Evolutionary conservation across 2,113 vertebrate genomes (phyloP).

Genomic region (Triplophysa dalaica): DNA sequence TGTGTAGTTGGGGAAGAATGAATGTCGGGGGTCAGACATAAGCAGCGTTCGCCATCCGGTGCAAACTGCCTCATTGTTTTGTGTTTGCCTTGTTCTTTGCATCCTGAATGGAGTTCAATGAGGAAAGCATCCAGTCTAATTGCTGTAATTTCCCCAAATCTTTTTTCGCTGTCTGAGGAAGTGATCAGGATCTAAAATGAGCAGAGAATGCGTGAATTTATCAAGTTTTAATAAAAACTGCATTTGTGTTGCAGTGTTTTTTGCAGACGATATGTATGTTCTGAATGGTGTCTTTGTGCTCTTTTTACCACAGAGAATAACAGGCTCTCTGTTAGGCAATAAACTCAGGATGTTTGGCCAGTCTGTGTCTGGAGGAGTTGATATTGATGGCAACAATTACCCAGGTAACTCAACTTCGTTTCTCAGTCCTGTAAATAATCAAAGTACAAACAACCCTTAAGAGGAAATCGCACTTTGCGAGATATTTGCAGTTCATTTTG

Average conservation of each 20-base stretch:
- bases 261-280: neutral
- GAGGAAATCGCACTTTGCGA: neutral
- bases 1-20: neutral
- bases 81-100: neutral
- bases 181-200: neutral
- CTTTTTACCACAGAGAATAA: constrained; percentile 75
- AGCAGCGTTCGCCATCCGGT: constrained; percentile 35
- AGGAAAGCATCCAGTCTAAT: constrained; percentile 5
- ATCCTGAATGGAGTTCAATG: neutral
- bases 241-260: neutral
- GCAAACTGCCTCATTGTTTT: constrained; percentile 26
- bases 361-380: constrained; percentile 81
- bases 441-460: neutral
- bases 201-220: neutral
- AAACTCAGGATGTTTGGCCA: constrained; percentile 84
- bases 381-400: constrained; percentile 85
- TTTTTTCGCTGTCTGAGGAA: neutral
- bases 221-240: neutral
- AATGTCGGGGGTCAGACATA: constrained; percentile 25
- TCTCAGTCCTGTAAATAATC: neutral
- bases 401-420: constrained; percentile 68
- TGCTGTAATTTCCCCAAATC: constrained; percentile 38
- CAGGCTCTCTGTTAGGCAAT: constrained; percentile 71
- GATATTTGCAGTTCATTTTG: neutral
- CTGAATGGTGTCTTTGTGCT: constrained; percentile 31